Base-by-base conservation (phyloP, 2,797 vertebrate species). In the Hozukius guyotensis region DNA sequence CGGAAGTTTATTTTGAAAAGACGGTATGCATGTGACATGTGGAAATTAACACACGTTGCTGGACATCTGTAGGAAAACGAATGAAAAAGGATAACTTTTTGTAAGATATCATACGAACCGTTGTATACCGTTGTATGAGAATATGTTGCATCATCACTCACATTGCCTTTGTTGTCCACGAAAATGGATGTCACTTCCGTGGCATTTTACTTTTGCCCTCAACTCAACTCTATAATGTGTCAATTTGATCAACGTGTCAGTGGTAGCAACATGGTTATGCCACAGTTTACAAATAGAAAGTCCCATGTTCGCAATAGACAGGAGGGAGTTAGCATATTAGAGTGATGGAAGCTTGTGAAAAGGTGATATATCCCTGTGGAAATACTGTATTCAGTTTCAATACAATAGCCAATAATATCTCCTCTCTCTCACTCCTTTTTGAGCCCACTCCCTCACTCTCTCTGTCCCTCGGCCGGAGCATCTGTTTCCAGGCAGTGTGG, bases 401-500 rank as follows among this genome's bases (percentile, higher is more conserved):
- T 57, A 62, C 38, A 56, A 65, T 36, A 32, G 42, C 16, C 22
- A 55, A 55, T 55, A 55, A 22, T 22, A 55, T 24, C 20, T 14
- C 72, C 36, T 70, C 36, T 80, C 16, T 49, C 9, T 76, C 61
- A n/a, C 69, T 57, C 16, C 42, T 10, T 13, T 6, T 18, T 55
- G 8, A 24, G 4, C 69, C 46, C 29, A 8, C 52, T 59, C 56
- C 36, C 62, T 77, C 55, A 6, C 34, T 49, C 52, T 53, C 66
- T 56, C 53, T 56, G 57, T 55, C 94, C 77, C 80, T 61, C 36
- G 46, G 73, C 69, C 72, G 24, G 81, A 89, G 91, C 89, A 89
- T 93, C 87, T 94, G 93, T 92, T 89, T 93, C 67, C 77, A 85
- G 89, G 67, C 84, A 24, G 78, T 86, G 90, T 92, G 89, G 92